Evolutionary conservation across 2,797 vertebrate genomes (phyloP).

Genomic region (Dendrocincla fuliginosa): DNA sequence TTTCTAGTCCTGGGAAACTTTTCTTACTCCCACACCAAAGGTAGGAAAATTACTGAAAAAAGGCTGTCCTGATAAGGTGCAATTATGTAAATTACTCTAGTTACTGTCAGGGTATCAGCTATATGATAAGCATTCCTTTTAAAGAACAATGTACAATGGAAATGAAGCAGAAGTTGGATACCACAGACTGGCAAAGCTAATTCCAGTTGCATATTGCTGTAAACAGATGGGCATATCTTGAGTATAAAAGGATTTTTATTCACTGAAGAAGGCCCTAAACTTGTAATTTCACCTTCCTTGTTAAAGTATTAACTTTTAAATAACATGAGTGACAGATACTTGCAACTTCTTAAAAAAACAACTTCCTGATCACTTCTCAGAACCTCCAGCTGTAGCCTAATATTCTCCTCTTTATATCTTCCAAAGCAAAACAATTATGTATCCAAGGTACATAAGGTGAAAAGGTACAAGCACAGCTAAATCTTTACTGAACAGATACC

Average conservation of each 20-base stretch:
- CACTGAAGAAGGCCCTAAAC: background rate
- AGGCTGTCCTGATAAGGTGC: background rate
- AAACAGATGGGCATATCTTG: background rate
- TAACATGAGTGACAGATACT: background rate
- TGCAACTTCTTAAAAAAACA: background rate
- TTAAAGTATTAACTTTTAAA: background rate
- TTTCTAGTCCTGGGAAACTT: background rate
- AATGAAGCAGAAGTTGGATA: background rate
- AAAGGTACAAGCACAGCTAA: background rate
- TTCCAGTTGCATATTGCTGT: background rate
- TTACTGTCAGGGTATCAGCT: background rate
- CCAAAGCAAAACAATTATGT: background rate
- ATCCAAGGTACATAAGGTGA: background rate
- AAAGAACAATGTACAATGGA: background rate
- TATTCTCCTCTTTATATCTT: background rate
- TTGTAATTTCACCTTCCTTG: background rate
- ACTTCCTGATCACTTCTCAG: background rate
- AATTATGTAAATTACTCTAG: background rate
- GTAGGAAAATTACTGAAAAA: conserved; percentile 1
- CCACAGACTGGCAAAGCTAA: background rate
- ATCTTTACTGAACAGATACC: background rate
- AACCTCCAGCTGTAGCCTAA: background rate
- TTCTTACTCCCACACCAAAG: background rate
- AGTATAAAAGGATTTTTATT: background rate
- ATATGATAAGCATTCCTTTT: background rate